phyloP scores from a whole-genome alignment of 2,113 vertebrate species.

The Peromyscus californicus region DNA sequence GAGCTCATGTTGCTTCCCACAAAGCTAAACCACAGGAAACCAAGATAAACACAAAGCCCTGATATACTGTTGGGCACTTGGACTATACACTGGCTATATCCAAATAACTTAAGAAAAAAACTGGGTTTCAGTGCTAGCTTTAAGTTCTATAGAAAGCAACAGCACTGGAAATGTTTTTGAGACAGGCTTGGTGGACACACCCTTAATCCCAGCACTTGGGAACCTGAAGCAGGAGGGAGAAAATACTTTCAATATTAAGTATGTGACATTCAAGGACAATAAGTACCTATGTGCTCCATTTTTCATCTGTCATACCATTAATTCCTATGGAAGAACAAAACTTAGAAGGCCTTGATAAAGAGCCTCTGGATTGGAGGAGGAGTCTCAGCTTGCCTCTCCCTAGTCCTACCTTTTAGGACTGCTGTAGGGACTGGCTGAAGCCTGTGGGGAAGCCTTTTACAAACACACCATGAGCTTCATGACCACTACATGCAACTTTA shows the following conservation, averaged over 20 bases:
- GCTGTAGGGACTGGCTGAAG: neutral
- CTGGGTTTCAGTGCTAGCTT: neutral
- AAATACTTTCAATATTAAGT: neutral
- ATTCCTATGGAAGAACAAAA: neutral
- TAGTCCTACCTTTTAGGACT: neutral
- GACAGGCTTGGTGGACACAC: neutral
- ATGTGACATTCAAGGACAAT: neutral
- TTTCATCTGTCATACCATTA: neutral
- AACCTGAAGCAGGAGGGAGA: neutral
- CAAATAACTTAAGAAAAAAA: constrained; percentile 47
- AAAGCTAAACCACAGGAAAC: constrained; percentile 11
- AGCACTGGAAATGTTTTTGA: neutral
- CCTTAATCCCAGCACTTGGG: neutral
- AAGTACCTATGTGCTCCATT: neutral
- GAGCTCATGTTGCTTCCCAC: neutral
- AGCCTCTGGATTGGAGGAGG: neutral
- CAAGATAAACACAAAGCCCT: constrained; percentile 19
- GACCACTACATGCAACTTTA: neutral
- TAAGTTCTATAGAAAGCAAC: constrained; percentile 16
- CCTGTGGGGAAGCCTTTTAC: neutral
- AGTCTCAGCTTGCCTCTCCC: neutral
- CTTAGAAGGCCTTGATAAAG: neutral
- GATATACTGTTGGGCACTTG: neutral
- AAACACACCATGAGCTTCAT: constrained; percentile 29
- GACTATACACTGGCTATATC: neutral